Evolutionary conservation across 2,797 vertebrate species (phyloP).

Genomic region (Mareca penelope): DNA sequence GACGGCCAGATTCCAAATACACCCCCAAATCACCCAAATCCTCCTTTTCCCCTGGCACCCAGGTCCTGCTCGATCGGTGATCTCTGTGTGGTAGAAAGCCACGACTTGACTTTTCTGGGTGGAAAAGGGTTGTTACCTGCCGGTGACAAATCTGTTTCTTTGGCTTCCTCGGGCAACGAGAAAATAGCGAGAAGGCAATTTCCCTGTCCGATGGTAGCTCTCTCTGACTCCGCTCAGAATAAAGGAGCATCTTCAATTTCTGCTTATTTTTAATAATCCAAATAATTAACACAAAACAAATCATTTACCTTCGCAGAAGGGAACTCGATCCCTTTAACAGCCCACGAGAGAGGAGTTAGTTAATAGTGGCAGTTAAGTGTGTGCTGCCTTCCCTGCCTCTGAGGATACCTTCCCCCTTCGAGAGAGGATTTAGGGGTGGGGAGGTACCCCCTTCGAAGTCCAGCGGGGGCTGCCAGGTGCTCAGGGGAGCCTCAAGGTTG

Average conservation of each 20-base stretch:
- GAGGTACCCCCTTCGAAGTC: rapidly evolving
- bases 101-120: neutral
- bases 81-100: neutral
- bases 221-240: neutral
- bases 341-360: rapidly evolving
- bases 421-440: rapidly evolving
- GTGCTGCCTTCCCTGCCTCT: neutral
- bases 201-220: neutral
- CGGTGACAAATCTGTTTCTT: neutral
- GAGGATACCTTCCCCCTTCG: neutral
- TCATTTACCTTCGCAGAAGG: neutral
- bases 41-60: neutral
- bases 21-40: neutral
- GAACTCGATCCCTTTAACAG: neutral
- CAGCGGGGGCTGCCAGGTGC: rapidly evolving
- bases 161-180: neutral
- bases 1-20: neutral
- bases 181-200: neutral
- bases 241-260: neutral
- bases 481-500: neutral
- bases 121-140: neutral
- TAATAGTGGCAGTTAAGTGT: neutral
- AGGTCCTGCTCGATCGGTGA: neutral
- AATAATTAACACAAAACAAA: rapidly evolving
- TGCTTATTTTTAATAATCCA: neutral